Base-by-base conservation (phyloP, 2,797 vertebrate species). In the Rachycentron canadum region DNA sequence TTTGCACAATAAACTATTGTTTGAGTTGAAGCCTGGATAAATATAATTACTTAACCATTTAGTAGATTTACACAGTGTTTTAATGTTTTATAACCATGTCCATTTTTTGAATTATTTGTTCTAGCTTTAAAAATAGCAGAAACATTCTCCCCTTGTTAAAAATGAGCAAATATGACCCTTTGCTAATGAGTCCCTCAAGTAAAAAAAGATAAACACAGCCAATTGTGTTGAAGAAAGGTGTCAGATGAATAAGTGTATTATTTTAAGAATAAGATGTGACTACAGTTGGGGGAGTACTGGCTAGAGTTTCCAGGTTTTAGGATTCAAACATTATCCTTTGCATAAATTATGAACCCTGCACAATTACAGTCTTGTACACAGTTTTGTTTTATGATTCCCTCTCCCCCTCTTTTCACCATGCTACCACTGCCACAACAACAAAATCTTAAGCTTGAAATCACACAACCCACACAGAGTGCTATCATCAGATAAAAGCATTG, bases 401-500 rank as follows among this genome's bases (percentile, higher is more conserved):
- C 66, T 70, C 32, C 81, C 68, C 52, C 68, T 81, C 76, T 87
- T 86, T 89, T 88, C 86, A 83, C 75, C 50, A 34, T 26, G 58
- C 79, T 26, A 61, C 69, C 68, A 53, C 76, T 65, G 66, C 72
- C 69, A 82, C 83, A 83, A 79, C 84, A 81, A 83, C 83, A 80
- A 76, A 88, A 89, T 88, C 79, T 93, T 84, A 78, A 88, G 86
- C 88, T 74, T 70, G 79, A 86, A 89, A 88, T 89, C 84, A 80
- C 86, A 85, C 89, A 87, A 45, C 86, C 89, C 89, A 91, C 91
- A 92, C 83, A 85, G 70, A 84, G 82, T 32, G 62, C 80, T 80
- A 82, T 86, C 85, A 92, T 92, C 92, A 76, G 86, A 91, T 91
- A 90, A 93, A 90, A 89, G 85, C 78, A 72, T 36, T 63, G 81